Evolutionary conservation across 1,140 invertebrate species (phyloP).

Genomic region (Armadillidium nasatum): DNA sequence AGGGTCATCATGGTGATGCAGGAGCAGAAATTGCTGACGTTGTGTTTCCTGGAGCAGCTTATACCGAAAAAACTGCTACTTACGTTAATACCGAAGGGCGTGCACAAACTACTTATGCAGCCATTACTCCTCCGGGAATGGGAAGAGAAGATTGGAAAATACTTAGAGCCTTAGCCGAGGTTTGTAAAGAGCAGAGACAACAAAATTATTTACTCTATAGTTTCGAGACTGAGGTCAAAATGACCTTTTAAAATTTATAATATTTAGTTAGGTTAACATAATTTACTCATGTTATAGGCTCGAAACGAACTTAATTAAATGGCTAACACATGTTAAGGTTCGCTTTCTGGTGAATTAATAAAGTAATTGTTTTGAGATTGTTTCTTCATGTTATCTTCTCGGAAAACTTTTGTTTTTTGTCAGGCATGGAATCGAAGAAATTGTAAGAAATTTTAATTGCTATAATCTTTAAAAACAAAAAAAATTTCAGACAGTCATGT

Average conservation of each 20-base stretch:
- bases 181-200: conserved; percentile 45
- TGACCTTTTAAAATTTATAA: too few relatives aligned
- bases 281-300: too few relatives aligned
- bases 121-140: conserved; percentile 87
- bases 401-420: too few relatives aligned
- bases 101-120: conserved; percentile 84
- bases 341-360: too few relatives aligned
- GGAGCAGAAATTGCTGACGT: conserved; percentile 91
- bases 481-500: too few relatives aligned
- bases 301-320: neutral
- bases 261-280: too few relatives aligned
- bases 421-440: too few relatives aligned
- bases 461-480: too few relatives aligned
- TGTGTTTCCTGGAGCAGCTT: conserved; percentile 92
- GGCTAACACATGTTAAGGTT: neutral
- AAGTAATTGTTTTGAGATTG: too few relatives aligned
- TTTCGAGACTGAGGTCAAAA: neutral
- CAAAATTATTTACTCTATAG: neutral
- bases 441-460: too few relatives aligned
- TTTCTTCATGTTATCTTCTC: too few relatives aligned
- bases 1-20: conserved; percentile 91
- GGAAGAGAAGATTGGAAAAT: conserved; percentile 99
- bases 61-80: conserved; percentile 94
- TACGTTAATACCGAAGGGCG: conserved; percentile 98
- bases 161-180: conserved; percentile 78